phyloP scores from a whole-genome alignment of 2,113 vertebrate species.

The Erpornis zantholeuca region DNA sequence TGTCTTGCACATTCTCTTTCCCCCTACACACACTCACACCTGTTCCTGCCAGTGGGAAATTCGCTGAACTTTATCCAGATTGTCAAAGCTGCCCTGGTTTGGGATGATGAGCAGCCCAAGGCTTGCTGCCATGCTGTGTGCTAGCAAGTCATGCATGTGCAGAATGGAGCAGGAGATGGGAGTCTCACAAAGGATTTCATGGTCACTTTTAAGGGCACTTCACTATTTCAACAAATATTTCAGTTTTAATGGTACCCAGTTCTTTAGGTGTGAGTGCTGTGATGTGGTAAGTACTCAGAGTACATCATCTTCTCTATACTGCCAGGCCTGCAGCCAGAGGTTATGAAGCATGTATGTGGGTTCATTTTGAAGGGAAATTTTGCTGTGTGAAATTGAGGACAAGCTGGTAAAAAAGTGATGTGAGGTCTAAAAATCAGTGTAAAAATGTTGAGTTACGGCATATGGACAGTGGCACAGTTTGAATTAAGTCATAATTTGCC shows the following conservation, averaged over 20 bases:
- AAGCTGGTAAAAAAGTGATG: background rate
- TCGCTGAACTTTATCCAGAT: background rate
- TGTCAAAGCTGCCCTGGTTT: background rate
- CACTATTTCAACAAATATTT: background rate
- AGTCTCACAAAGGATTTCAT: background rate
- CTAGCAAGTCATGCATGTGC: fast-evolving
- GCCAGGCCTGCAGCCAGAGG: background rate
- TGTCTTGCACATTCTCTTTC: background rate
- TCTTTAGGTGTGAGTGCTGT: background rate
- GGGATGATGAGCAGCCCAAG: background rate
- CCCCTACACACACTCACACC: background rate
- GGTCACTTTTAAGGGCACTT: background rate
- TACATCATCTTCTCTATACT: fast-evolving
- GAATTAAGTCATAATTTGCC: background rate
- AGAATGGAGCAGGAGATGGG: background rate
- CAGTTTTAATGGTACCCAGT: background rate
- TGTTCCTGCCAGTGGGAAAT: background rate
- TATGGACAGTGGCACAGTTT: background rate
- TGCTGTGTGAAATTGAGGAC: background rate
- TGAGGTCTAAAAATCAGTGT: background rate
- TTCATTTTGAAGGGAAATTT: background rate
- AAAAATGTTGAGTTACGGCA: background rate
- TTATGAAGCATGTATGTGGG: background rate
- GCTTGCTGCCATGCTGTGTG: background rate
- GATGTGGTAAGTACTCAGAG: no score